phyloP scores from a whole-genome alignment of 2,113 vertebrate genomes.

The Microcebus griseorufus region DNA sequence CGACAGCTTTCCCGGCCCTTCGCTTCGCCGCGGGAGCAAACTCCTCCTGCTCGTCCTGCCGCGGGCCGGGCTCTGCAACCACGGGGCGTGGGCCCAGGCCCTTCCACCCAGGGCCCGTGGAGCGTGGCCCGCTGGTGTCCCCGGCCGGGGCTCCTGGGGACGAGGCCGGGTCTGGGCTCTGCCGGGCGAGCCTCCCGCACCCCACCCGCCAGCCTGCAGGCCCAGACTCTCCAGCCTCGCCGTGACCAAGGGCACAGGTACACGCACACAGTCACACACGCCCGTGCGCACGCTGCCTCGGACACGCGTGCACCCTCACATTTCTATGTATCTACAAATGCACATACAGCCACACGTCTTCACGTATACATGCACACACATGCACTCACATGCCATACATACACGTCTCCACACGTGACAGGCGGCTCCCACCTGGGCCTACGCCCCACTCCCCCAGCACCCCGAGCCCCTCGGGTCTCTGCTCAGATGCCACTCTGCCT shows the following conservation, averaged over 20 bases:
- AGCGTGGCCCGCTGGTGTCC: neutral
- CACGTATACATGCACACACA: neutral
- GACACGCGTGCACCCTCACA: neutral
- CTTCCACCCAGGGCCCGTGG: neutral
- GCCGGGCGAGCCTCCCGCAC: neutral
- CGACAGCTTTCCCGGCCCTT: neutral
- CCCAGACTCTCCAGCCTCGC: neutral
- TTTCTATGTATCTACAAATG: too few species aligned
- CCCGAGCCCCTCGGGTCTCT: neutral
- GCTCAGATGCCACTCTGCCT: neutral
- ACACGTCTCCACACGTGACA: neutral
- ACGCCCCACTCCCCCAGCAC: neutral
- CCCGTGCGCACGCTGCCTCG: accelerated
- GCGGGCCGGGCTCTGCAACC: neutral
- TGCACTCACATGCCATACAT: neutral
- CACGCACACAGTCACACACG: neutral
- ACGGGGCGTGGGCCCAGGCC: neutral
- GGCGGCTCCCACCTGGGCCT: neutral
- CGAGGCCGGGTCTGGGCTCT: neutral
- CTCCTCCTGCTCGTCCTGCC: neutral
- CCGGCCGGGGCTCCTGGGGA: neutral
- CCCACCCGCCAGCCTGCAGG: neutral
- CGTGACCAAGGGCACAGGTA: too few species aligned
- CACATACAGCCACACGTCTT: neutral
- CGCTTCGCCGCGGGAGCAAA: neutral